phyloP scores from a whole-genome alignment of 2,113 vertebrate species.

The Uria lomvia region DNA sequence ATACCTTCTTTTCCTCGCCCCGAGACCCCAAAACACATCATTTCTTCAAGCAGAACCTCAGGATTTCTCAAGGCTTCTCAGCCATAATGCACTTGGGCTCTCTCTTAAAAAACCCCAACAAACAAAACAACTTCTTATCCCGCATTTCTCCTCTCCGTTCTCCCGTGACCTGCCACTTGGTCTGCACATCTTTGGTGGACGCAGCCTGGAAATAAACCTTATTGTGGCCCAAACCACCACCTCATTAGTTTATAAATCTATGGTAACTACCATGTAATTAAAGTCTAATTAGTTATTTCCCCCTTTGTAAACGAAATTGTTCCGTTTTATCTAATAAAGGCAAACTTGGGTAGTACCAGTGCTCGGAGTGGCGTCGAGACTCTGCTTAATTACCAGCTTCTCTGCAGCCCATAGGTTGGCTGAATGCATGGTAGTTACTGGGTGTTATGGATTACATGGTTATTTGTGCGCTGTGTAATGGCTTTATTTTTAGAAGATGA shows the following conservation, averaged over 20 bases:
- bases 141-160: fast-evolving
- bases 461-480: neutral
- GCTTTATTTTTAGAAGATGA: neutral
- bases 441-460: neutral
- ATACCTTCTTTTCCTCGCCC: neutral
- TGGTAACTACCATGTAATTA: slow-evolving; percentile 28
- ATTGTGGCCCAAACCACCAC: neutral
- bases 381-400: neutral
- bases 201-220: neutral
- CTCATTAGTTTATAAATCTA: neutral
- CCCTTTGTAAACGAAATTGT: neutral
- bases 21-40: neutral
- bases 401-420: neutral
- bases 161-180: fast-evolving
- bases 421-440: neutral
- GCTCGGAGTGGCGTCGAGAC: neutral
- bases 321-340: neutral
- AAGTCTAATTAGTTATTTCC: slow-evolving; percentile 16
- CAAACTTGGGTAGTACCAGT: neutral
- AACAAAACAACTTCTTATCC: neutral
- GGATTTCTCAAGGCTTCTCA: neutral
- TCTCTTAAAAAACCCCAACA: no score
- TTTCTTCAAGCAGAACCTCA: neutral
- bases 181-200: fast-evolving
- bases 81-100: fast-evolving